These are phyloP conservation scores for Enchytraeus crypticus DNA, from an alignment of 2,888 invertebrate genomes.

Conservation along the genomic window DNA sequence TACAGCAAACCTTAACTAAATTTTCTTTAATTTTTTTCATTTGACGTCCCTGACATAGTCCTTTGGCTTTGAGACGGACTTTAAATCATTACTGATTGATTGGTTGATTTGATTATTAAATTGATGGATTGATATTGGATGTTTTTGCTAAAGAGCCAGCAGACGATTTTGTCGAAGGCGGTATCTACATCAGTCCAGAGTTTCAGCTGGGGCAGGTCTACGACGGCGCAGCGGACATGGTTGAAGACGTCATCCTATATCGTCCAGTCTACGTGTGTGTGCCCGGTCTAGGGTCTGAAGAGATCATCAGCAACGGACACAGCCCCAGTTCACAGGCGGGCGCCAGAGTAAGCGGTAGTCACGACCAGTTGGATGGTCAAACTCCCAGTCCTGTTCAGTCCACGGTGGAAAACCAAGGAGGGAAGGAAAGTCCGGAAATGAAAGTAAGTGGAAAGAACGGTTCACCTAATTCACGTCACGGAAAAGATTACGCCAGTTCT, in stretches of 20 bases:
- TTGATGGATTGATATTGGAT: not conserved
- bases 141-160: slow-evolving; percentile 56
- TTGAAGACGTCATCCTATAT: slow-evolving; percentile 58
- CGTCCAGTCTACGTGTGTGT: slow-evolving; percentile 50
- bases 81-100: not conserved
- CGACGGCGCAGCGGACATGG: slow-evolving; percentile 57
- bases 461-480: not conserved
- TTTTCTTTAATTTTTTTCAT: not conserved
- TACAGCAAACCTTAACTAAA: no score
- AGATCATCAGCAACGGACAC: slow-evolving; percentile 4
- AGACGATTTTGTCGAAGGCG: slow-evolving; percentile 65
- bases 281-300: not conserved
- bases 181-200: slow-evolving; percentile 67
- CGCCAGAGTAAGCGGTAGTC: not conserved
- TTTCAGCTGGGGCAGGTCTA: slow-evolving; percentile 70
- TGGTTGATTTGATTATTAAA: no score
- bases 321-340: not conserved
- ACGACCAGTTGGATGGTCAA: not conserved
- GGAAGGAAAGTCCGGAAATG: not conserved
- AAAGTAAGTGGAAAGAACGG: not conserved
- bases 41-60: not conserved
- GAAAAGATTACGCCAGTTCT: not conserved
- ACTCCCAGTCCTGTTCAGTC: not conserved
- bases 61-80: not conserved
- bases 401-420: not conserved